Conservation (phyloP, 2,888 invertebrate species). For the Argyra leucocephala region DNA sequence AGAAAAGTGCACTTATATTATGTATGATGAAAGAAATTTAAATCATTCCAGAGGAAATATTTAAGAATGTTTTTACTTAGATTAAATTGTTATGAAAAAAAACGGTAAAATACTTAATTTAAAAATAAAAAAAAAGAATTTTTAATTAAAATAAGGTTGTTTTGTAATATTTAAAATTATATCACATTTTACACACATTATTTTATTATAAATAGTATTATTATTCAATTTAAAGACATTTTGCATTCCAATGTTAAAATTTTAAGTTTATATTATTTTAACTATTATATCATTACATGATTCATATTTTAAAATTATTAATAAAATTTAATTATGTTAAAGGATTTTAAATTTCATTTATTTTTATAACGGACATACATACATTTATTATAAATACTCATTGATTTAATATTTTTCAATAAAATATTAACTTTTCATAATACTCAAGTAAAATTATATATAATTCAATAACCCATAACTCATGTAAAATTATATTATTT, state of each 20-base stretch:
- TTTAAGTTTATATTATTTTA: background rate
- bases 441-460: too few species aligned
- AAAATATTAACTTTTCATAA: too few species aligned
- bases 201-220: constrained; percentile 6
- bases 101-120: background rate
- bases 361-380: too few species aligned
- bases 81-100: background rate
- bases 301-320: constrained; percentile 3
- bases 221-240: background rate
- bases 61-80: constrained; percentile 1
- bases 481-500: too few species aligned
- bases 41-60: constrained; percentile 1
- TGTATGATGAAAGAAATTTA: background rate
- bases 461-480: too few species aligned
- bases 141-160: constrained; percentile 2
- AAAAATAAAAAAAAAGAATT: background rate
- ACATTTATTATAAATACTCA: too few species aligned
- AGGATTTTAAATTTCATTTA: background rate
- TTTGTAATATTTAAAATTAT: constrained; percentile 3
- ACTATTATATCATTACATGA: constrained; percentile 2
- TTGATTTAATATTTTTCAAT: too few species aligned
- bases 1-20: constrained; percentile 9
- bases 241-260: constrained; percentile 3
- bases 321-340: constrained; percentile 2
- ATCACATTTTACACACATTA: constrained; percentile 6